A percentile compares a stretch with the other conserved stretches of the same genome.
Conservation (phyloP, 2,888 invertebrate species). For the Napeogenes sylphis region DNA sequence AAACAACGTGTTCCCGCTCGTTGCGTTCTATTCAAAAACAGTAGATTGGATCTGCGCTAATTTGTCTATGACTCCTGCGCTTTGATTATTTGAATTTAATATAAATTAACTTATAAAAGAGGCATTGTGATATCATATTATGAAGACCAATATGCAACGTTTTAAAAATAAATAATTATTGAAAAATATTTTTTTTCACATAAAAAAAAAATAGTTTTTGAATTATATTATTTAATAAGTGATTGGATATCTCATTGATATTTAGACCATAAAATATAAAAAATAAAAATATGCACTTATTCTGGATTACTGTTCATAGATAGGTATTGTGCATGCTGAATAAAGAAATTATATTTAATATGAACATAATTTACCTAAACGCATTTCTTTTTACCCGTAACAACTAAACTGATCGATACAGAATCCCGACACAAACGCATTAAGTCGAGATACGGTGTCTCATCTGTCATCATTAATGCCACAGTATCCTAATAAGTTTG, state of each 20-base stretch:
- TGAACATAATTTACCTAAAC: constrained; percentile 49
- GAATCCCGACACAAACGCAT: constrained; percentile 57
- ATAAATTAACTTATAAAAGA: too few species aligned
- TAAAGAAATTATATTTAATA: constrained; percentile 40
- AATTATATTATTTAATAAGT: too few species aligned
- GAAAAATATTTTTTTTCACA: too few species aligned
- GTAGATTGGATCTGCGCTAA: constrained; percentile 72
- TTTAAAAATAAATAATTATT: too few species aligned
- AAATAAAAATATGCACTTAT: too few species aligned
- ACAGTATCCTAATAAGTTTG: constrained; percentile 74
- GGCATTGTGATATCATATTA: too few species aligned
- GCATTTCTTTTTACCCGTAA: constrained; percentile 44
- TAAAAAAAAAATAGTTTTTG: too few species aligned
- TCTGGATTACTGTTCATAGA: constrained; percentile 7
- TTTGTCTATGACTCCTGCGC: constrained; percentile 67
- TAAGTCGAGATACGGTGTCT: constrained; percentile 60
- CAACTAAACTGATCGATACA: constrained; percentile 46
- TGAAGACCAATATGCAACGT: too few species aligned
- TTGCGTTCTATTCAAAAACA: constrained; percentile 44
- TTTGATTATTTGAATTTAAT: constrained; percentile 4
- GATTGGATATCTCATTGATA: too few species aligned
- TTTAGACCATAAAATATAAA: too few species aligned
- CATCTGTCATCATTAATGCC: constrained; percentile 78
- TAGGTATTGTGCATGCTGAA: constrained; percentile 28
- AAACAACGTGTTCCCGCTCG: constrained; percentile 71